These are phyloP conservation scores for Hydrophis major DNA, from an alignment of 2,797 vertebrate genomes.

Conservation along the genomic window DNA sequence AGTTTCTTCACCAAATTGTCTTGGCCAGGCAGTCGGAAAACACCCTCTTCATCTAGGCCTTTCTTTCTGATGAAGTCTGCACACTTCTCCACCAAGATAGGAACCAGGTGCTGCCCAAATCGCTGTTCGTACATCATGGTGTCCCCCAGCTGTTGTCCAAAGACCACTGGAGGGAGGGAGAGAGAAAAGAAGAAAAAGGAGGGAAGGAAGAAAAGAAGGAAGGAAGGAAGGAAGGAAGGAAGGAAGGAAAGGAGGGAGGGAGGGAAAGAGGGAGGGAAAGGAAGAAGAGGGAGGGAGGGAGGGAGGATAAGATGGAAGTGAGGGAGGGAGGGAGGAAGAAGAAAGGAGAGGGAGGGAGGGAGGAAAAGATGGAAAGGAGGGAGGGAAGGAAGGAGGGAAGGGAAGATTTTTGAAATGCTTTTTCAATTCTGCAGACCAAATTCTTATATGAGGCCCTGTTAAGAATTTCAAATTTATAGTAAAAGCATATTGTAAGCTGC, in stretches of 20 bases:
- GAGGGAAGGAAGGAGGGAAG: no score
- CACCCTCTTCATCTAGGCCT: conserved; percentile 88
- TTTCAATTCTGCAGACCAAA: neutral
- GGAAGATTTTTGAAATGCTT: neutral
- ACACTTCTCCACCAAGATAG: conserved; percentile 91
- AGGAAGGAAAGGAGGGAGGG: neutral
- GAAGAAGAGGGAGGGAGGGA: neutral
- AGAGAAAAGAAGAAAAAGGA: neutral
- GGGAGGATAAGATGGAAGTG: neutral
- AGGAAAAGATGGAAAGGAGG: neutral
- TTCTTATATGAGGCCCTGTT: neutral
- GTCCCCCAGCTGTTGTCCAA: conserved; percentile 85
- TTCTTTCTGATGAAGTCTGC: conserved; percentile 86
- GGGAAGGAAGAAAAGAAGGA: neutral
- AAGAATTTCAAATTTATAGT: neutral
- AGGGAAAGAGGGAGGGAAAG: neutral
- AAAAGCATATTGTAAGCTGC: neutral
- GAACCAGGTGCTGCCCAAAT: conserved; percentile 83
- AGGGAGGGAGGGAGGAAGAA: no score
- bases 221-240: neutral
- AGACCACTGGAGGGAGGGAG: conserved; percentile 70
- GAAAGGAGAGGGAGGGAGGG: neutral
- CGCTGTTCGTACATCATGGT: conserved; percentile 85
- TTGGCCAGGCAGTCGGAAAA: conserved; percentile 95
- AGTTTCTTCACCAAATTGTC: conserved; percentile 92